Base-by-base conservation (phyloP, 2,113 vertebrate species). In the Lathamus discolor region DNA sequence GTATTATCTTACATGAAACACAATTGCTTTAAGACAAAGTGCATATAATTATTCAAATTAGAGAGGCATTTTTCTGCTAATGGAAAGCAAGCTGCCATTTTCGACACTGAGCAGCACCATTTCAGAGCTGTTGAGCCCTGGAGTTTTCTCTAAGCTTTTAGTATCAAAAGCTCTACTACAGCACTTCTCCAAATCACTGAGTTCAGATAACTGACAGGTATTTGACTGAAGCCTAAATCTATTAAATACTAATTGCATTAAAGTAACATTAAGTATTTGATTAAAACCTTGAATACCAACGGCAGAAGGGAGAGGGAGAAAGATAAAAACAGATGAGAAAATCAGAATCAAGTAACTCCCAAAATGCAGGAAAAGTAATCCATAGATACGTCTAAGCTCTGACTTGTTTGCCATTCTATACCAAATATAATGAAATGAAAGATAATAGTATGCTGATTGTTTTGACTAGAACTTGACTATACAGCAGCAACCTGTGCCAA, bases 1-100 rank as follows among this genome's bases (percentile, higher is more conserved):
- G 55, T 94, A 69, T 94, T 88, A 79, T 86, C 90, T 90, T 92
- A 92, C 33, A 67, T 52, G 74, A 95, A 93, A 84, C 76, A 92
- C 79, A 84, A 92, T 57, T 23, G 17, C 70, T 89, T 64, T 70
- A 93, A 88, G 89, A 94, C 39, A 93, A 96, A 93, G 28, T 1
- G 1, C 13, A 28, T 62, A 61, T 59, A 91, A 79, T 89, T 94
- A 83, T 90, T 94, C 83, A 86, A 92, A 93, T 3, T 22, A 29
- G 17, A 31, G n/a, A 88, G 41, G 17, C 17, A 63, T 74, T 93
- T 86, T 91, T 92, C 55, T 84, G 17, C 44, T 85, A 75, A 79
- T 69, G 61, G 74, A 91, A 89, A 94, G 74, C 28, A 97, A 92
- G 62, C 59, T 90, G 68, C 52, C 46, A 52, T 80, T 86, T 95